Conservation (phyloP, 2,888 invertebrate species). For the Drosophila antonietae region DNA sequence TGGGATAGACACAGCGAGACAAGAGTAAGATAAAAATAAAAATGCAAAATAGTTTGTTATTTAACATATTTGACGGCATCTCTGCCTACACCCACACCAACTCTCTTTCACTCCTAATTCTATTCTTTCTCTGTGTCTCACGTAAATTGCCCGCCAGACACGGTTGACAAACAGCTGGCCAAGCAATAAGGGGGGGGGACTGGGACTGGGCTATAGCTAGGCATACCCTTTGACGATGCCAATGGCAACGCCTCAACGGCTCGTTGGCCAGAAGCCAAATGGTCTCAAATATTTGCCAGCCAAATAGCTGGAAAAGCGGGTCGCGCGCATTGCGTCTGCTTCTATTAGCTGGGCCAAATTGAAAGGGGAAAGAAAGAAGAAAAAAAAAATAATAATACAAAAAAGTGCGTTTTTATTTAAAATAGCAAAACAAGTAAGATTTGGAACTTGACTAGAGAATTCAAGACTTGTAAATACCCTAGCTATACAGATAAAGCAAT, state of each 20-base stretch:
- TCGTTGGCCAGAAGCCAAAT: constrained; percentile 57
- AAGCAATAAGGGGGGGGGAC: not conserved
- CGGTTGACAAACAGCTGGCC: constrained; percentile 62
- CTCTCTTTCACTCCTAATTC: not conserved
- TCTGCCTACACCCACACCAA: not conserved
- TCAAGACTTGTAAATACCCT: not conserved
- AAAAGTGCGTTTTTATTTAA: not conserved
- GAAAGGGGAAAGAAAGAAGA: constrained; percentile 45
- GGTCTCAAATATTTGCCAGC: constrained; percentile 63
- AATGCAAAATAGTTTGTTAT: constrained; percentile 80
- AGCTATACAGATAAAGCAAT: too few relatives aligned
- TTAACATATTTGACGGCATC: constrained; percentile 73
- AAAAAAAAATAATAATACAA: constrained; percentile 23
- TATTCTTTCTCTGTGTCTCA: not conserved
- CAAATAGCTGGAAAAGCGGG: constrained; percentile 67
- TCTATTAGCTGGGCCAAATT: constrained; percentile 63
- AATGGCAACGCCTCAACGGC: constrained; percentile 42
- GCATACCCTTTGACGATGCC: constrained; percentile 63
- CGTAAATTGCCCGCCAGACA: constrained; percentile 71
- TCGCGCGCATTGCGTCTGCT: constrained; percentile 20
- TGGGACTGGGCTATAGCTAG: not conserved
- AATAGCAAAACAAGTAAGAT: not conserved
- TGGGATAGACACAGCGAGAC: constrained; percentile 10
- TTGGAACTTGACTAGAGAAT: not conserved
- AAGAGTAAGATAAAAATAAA: constrained; percentile 56